Conservation (phyloP, 2,797 vertebrate species). For the Leucoraja ocellata region DNA sequence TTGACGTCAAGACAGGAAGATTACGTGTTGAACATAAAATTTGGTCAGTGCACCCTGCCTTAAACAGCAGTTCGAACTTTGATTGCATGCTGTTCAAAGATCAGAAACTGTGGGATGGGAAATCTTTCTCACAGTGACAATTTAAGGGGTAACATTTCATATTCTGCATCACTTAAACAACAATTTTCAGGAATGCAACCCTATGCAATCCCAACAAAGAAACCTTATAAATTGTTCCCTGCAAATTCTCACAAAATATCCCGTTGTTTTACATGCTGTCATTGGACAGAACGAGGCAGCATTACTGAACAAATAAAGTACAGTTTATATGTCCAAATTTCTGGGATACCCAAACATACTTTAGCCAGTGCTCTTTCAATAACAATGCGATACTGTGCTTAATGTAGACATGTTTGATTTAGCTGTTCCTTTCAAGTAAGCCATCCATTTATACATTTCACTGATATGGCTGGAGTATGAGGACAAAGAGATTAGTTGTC, state of each 20-base stretch:
- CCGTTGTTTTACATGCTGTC: background rate
- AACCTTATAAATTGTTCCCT: conserved; percentile 22
- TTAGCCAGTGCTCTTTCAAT: background rate
- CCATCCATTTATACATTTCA: background rate
- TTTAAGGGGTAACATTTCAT: background rate
- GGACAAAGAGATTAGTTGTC: background rate
- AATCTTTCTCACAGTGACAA: background rate
- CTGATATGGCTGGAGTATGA: background rate
- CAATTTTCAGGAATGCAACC: background rate
- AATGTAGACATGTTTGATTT: background rate
- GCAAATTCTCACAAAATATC: background rate
- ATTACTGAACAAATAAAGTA: background rate
- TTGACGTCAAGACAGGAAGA: conserved; percentile 17
- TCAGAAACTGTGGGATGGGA: background rate
- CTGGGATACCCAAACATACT: conserved; percentile 9
- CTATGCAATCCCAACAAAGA: background rate
- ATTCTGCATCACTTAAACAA: conserved; percentile 10
- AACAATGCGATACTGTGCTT: background rate
- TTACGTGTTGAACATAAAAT: background rate
- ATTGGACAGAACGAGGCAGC: background rate
- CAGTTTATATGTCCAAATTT: background rate
- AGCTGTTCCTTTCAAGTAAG: background rate
- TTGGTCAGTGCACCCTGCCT: background rate
- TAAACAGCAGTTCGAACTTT: background rate
- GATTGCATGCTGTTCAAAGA: background rate